Base-by-base conservation (phyloP, 2,888 invertebrate genomes). In the Eremobia ochroleuca region DNA sequence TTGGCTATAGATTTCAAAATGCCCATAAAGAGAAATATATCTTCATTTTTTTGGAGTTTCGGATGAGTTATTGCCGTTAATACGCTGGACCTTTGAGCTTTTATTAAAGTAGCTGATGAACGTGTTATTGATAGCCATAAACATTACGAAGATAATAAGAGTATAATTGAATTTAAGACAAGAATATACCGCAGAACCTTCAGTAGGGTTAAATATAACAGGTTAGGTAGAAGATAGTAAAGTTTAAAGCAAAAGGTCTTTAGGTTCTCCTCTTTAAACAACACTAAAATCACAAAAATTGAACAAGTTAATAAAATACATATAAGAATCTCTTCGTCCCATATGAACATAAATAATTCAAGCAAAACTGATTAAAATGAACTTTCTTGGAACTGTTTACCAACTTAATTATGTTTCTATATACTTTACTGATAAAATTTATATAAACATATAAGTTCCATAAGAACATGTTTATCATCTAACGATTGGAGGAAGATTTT, bases 1-100 rank as follows among this genome's bases (percentile, higher is more conserved):
- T 93, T 92, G 93, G 92, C 91, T 94, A 95, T 95, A 93, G 91
- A 92, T 94, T 92, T 93, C 92, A 88, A 90, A 91, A 86, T 83
- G 76, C 77, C 82, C 82, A 73, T 61, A 67, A 77, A 87, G 88
- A 85, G 89, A 91, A 90, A 89, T 91, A 91, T 88, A 83, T 83
- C 80, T 85, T 81, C 46, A 86, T 87, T 89, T 86, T 89, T 89
- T 85, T 81, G 34, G 64, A 81, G 46, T 79, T 73, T 76, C 2
- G 25, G 67, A 78, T 73, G 81, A 83, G 65, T 88, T 82, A 81
- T 81, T 64, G 58, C 59, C 37, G 70, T 77, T 76, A 82, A 85
- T 79, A 49, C 28, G 13, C 18, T 81, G 46, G 28, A 62, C 65
- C 59, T 76, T 69, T 11, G 34, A 59, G 65, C 15, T 76, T 69